phyloP scores from a whole-genome alignment of 2,888 invertebrate species.

The Alloplasta piceator region DNA sequence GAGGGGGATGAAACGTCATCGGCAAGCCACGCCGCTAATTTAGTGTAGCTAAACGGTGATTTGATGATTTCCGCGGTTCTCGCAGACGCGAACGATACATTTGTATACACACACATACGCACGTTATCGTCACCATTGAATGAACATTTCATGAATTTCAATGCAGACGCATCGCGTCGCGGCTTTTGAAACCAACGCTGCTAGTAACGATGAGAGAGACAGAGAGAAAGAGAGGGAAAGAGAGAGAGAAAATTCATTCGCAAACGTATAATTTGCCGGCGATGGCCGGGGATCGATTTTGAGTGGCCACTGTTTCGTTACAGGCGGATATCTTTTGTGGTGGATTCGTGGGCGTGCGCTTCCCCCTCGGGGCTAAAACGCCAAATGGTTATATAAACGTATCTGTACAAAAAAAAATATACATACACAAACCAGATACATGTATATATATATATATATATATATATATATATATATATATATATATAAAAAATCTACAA shows the following conservation, averaged over 20 bases:
- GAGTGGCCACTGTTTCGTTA: conserved; percentile 81
- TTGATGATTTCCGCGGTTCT: conserved; percentile 46
- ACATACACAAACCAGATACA: conserved; percentile 66
- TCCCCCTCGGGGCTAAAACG: conserved; percentile 79
- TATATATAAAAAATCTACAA: conserved; percentile 64
- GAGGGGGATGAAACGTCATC: conserved; percentile 26
- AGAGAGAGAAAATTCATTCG: conserved; percentile 76
- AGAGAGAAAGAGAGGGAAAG: conserved; percentile 62
- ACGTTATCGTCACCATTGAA: conserved; percentile 14
- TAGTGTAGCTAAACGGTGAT: conserved; percentile 56
- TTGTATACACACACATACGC: neutral
- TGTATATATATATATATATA: conserved; percentile 32
- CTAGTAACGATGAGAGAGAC: conserved; percentile 35
- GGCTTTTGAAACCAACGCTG: conserved; percentile 47
- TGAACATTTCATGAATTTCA: conserved; percentile 19
- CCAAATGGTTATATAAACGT: conserved; percentile 77
- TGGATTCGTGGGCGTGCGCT: conserved; percentile 81
- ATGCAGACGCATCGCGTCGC: conserved; percentile 57
- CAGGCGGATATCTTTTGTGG: conserved; percentile 83
- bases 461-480: neutral
- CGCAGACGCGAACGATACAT: conserved; percentile 11
- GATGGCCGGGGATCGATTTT: conserved; percentile 79
- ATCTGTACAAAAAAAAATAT: too few relatives aligned
- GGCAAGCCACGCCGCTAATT: conserved; percentile 57
- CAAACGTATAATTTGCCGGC: conserved; percentile 81